Evolutionary conservation across 1,140 invertebrate species (phyloP), one percentile per base, ranked within the genome.

Genomic region (Mesaphorura yosii): DNA sequence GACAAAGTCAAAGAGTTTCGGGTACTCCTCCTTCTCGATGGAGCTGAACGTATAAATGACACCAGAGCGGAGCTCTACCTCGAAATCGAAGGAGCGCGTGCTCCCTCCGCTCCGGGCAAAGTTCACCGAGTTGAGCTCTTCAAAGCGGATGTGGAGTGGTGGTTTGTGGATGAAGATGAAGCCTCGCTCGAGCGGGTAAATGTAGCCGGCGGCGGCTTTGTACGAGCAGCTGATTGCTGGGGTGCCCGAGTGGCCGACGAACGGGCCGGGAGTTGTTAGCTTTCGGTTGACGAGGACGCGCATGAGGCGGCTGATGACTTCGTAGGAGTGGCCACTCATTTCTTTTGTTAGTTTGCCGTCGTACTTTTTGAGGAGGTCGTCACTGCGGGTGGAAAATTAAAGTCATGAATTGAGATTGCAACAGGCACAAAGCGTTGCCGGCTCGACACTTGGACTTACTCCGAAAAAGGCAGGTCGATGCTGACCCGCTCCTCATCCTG

Each of bases 81-180:
- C 92, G 73, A 98, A 95, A 72, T 99, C 96, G 73, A 99, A 99
- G 1, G 91, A 94, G 45, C 84, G 78, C 2, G 90, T 98, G 39
- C 85, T 94, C 1, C 88, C 89, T 40, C 93, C 93, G 58, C 91
- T 88, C 65, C 96, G 78, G 10, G 92, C 94, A 75, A 99, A 99
- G 70, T 98, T 96, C 0, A 99, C 91, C 7, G 81, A 84, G 0
- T 79, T 76, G 14, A 99, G 88, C 75, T 99, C 96, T 69, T 99
- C 96, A 70, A 97, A 98, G 22, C 94, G 78, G 53, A 99, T 92
- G 65, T 98, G 93, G 53, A 99, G 78, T 0, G 95, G 92, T 12
- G 96, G 96, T 68, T 99, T 99, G 68, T 98, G 93, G 15, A 99
- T 88, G 67, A 93, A 99, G 57, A 99, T 96, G 64, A 99, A 97